Evolutionary conservation across 2,888 invertebrate species (phyloP).

Genomic region (Caenorhabditis uteleia): DNA sequence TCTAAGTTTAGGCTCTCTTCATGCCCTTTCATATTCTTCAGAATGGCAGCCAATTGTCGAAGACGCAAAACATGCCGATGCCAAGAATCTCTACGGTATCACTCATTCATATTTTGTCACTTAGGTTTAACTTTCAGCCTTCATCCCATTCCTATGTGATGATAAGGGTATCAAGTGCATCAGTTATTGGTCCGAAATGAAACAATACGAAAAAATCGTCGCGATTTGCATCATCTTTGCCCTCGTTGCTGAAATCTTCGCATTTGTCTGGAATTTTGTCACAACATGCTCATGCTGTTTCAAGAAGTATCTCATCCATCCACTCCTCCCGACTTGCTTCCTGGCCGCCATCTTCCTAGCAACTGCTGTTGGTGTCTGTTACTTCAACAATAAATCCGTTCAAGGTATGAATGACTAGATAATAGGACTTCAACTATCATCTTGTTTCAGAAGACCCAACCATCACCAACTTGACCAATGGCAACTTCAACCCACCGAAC

Average conservation of each 20-base stretch:
- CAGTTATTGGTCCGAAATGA: no score
- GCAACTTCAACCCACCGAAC: slow-evolving; percentile 14
- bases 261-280: slow-evolving; percentile 43
- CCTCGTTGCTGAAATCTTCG: slow-evolving; percentile 34
- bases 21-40: no score
- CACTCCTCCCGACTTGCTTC: slow-evolving; percentile 30
- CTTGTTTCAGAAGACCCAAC: neutral
- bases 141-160: no score
- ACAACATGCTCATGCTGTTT: slow-evolving; percentile 40
- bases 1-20: no score
- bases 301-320: slow-evolving; percentile 39
- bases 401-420: slow-evolving; percentile 3
- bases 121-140: no score
- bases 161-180: no score
- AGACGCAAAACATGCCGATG: no score
- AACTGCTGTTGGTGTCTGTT: slow-evolving; percentile 22
- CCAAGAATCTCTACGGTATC: no score
- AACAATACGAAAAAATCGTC: slow-evolving; percentile 32
- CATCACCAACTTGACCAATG: slow-evolving; percentile 5
- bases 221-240: slow-evolving; percentile 38
- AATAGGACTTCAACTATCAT: neutral
- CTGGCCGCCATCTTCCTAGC: slow-evolving; percentile 21
- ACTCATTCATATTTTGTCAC: no score
- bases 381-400: slow-evolving; percentile 23
- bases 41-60: no score